Conservation (phyloP, 1,140 invertebrate genomes). For the Cydia splendana region DNA sequence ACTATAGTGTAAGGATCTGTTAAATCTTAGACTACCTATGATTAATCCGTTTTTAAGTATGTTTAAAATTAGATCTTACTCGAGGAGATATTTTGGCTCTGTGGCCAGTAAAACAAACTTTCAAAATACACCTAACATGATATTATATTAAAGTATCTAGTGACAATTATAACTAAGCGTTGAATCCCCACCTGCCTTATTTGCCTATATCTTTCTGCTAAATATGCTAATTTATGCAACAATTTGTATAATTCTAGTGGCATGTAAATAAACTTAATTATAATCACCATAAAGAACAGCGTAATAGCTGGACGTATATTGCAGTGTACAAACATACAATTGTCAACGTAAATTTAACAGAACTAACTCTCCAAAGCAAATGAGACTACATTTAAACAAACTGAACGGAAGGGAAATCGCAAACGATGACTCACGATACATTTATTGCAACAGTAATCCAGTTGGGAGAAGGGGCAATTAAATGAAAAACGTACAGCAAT, state of each 20-base stretch:
- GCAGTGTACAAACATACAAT: neutral
- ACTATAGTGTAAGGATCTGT: too few relatives aligned
- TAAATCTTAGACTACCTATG: too few relatives aligned
- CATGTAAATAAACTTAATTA: neutral
- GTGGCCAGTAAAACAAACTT: too few relatives aligned
- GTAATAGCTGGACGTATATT: neutral
- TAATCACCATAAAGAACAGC: neutral
- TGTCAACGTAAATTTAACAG: slow-evolving; percentile 12
- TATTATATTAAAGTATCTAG: too few relatives aligned
- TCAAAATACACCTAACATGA: too few relatives aligned
- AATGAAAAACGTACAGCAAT: slow-evolving; percentile 42
- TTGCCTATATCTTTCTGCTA: neutral
- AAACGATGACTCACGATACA: slow-evolving; percentile 41
- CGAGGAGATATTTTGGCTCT: too few relatives aligned
- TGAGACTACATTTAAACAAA: slow-evolving; percentile 20
- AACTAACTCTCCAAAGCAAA: slow-evolving; percentile 20
- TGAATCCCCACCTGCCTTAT: neutral
- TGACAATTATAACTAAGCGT: neutral
- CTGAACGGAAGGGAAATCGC: slow-evolving; percentile 18
- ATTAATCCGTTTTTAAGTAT: too few relatives aligned
- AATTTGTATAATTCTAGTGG: neutral
- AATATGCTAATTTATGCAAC: neutral
- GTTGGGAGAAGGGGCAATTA: slow-evolving; percentile 40
- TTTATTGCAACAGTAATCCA: slow-evolving; percentile 30
- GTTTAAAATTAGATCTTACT: too few relatives aligned